A percentile compares a stretch with the other conserved stretches of the same genome.
phyloP scores from a whole-genome alignment of 2,113 vertebrate genomes.

The Cryptomyrus ogoouensis region DNA sequence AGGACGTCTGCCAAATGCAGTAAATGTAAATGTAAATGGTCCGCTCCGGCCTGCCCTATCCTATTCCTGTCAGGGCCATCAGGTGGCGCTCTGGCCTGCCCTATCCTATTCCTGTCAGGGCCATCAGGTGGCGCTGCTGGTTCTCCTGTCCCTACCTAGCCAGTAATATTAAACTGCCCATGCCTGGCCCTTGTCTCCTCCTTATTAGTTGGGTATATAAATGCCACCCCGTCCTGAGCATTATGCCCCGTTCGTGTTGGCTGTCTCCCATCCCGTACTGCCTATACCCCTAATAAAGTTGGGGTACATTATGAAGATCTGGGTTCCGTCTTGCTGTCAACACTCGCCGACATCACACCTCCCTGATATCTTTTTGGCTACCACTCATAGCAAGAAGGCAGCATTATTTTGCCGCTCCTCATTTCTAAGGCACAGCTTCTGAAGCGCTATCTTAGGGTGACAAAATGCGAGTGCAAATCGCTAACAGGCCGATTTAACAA shows the following conservation, averaged over 20 bases:
- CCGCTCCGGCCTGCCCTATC: background rate
- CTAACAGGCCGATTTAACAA: background rate
- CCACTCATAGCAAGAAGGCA: background rate
- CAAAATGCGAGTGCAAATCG: background rate
- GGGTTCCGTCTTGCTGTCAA: background rate
- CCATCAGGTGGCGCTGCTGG: background rate
- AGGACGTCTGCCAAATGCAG: too few relatives aligned
- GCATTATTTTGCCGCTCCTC: background rate
- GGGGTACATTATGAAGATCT: background rate
- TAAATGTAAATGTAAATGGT: too few relatives aligned
- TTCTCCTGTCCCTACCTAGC: background rate
- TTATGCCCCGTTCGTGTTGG: background rate
- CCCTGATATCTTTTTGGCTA: background rate
- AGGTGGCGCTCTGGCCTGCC: background rate
- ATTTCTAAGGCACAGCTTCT: background rate
- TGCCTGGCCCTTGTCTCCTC: background rate
- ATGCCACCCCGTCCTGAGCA: background rate
- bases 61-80: background rate
- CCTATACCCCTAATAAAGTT: background rate
- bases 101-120: background rate
- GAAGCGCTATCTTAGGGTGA: background rate
- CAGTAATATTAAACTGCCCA: background rate
- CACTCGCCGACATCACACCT: background rate
- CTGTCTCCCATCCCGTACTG: background rate
- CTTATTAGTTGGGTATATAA: background rate